Percentiles rank a stretch among this genome's conserved stretches.
These are phyloP conservation scores for Meganola albula DNA, from an alignment of 2,888 invertebrate species.

Conservation along the genomic window DNA sequence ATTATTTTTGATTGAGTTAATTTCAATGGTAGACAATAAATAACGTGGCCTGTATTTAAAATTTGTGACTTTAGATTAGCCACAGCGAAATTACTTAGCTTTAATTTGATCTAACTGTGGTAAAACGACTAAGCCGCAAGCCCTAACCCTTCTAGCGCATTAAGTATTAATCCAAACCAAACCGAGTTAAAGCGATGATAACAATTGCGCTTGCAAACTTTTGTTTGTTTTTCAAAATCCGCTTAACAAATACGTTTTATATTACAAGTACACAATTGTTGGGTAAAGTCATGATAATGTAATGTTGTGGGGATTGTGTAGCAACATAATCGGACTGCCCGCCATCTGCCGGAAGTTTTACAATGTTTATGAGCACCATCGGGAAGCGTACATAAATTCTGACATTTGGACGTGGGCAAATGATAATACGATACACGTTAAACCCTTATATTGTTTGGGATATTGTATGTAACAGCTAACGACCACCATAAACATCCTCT, in stretches of 20 bases:
- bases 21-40: too few relatives aligned
- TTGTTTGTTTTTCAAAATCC: constrained; percentile 39
- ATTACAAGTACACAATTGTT: constrained; percentile 43
- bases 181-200: constrained; percentile 29
- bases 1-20: not conserved
- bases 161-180: constrained; percentile 31
- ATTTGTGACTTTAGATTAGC: not conserved
- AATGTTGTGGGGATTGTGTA: constrained; percentile 27
- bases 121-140: not conserved
- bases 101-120: constrained; percentile 1
- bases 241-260: constrained; percentile 48
- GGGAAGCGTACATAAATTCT: constrained; percentile 69
- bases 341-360: constrained; percentile 74
- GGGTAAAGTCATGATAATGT: constrained; percentile 33
- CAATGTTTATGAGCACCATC: constrained; percentile 72
- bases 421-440: constrained; percentile 55
- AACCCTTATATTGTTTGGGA: constrained; percentile 43
- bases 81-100: constrained; percentile 1
- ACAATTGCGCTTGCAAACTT: constrained; percentile 28
- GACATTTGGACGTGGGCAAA: constrained; percentile 54
- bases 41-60: too few relatives aligned
- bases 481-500: too few relatives aligned
- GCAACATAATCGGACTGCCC: constrained; percentile 59
- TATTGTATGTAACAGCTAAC: constrained; percentile 38
- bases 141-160: constrained; percentile 9